Percentiles rank a stretch among this genome's conserved stretches.
Conservation (phyloP, 2,113 vertebrate genomes). For the Poicephalus meyeri region DNA sequence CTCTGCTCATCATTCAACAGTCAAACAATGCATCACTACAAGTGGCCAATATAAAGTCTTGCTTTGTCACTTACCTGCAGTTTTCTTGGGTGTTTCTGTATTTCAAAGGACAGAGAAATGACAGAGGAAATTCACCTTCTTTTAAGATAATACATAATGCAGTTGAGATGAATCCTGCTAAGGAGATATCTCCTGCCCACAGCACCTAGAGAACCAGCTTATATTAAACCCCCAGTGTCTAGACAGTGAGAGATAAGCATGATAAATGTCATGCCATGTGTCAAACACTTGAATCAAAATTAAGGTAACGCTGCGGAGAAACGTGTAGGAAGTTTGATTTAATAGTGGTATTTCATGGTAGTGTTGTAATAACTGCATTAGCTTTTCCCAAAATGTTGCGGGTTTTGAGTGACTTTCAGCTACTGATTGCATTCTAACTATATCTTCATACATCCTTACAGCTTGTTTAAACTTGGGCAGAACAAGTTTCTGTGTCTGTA, state of each 20-base stretch:
- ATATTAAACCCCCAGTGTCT: neutral
- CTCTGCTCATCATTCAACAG: too few relatives aligned
- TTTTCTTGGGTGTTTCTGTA: neutral
- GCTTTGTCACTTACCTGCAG: too few relatives aligned
- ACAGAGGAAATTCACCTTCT: neutral
- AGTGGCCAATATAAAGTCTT: too few relatives aligned
- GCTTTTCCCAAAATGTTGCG: neutral
- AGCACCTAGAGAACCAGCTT: neutral
- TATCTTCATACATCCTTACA: neutral
- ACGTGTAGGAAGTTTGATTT: neutral
- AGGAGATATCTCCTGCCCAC: neutral
- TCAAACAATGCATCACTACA: too few relatives aligned
- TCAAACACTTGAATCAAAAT: neutral
- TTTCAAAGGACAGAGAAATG: neutral
- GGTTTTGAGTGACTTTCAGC: neutral
- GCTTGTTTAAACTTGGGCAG: neutral
- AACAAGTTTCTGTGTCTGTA: neutral
- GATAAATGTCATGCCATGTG: fast-evolving
- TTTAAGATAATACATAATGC: neutral
- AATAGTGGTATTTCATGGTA: neutral
- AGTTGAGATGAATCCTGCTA: neutral
- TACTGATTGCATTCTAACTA: neutral
- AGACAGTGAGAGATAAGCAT: neutral
- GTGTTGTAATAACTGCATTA: neutral
- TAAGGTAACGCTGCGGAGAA: neutral